These are phyloP conservation scores for Cataglyphis altisquamis DNA, from an alignment of 2,888 invertebrate genomes.

Conservation along the genomic window DNA sequence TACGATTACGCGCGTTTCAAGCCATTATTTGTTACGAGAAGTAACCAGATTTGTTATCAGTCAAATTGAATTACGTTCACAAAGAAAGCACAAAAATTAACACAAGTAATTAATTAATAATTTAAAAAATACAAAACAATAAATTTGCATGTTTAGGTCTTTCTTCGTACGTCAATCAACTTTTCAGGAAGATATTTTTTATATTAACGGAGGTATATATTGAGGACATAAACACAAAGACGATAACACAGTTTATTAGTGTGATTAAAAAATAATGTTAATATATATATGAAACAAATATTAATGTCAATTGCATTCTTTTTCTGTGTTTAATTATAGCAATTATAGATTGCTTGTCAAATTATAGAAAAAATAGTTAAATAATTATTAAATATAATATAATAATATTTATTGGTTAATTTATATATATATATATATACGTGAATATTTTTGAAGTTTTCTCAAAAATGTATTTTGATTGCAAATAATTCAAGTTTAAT, in stretches of 20 bases:
- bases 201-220: conserved; percentile 15
- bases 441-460: too few relatives aligned
- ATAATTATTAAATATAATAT: not conserved
- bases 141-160: not conserved
- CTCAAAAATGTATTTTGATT: too few relatives aligned
- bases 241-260: conserved; percentile 3
- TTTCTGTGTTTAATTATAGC: not conserved
- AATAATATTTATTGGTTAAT: not conserved
- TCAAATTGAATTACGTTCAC: conserved; percentile 28
- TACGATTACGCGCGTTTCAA: conserved; percentile 31
- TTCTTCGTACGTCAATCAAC: not conserved
- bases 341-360: conserved; percentile 3
- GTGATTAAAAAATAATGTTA: conserved; percentile 5
- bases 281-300: not conserved
- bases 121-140: not conserved
- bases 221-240: not conserved
- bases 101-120: conserved; percentile 7
- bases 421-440: not conserved
- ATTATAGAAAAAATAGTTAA: not conserved
- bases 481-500: not conserved
- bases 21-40: conserved; percentile 26
- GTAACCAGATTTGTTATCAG: not conserved
- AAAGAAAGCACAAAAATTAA: not conserved
- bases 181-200: conserved; percentile 18
- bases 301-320: not conserved